Evolutionary conservation across 2,113 vertebrate species (phyloP), one percentile per base, ranked within the genome.

Genomic region (Brachypteracias leptosomus): DNA sequence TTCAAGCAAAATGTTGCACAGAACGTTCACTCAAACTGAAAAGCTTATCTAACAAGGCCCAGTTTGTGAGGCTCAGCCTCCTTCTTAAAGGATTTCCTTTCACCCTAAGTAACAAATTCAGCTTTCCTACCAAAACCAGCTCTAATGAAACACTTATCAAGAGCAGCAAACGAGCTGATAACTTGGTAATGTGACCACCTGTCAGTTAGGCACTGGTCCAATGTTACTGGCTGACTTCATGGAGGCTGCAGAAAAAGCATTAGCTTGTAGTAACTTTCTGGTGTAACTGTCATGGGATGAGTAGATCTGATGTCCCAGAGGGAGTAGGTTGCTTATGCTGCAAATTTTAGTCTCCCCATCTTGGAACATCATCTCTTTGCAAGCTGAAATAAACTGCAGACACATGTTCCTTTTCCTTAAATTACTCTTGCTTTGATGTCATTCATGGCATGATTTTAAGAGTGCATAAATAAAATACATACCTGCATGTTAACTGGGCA

Each of bases 111-210:
- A 94, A 80, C 6, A 85, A 88, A 90, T 36, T 55, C 90, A 81
- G 19, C 31, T 85, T 90, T 91, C 44, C 35, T 93, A 81, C 38
- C 55, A 67, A 86, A 90, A 81, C 35, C 36, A 90, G 35, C 28
- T 65, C 85, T 75, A 92, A 95, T 84, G 68, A 94, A 94, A 94
- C 85, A 95, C 93, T 95, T 94, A 93, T 28, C 90, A 88, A 88
- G 79, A 86, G 46, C 26, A 96, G 52, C 68, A 94, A 96, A 89
- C 3, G 16, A 80, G 72, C 59, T 51, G 68, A 88, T 86, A 88
- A 88, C 83, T 75, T 68, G 89, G 65, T 81, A 94, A 93, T 71
- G 71, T 71, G 74, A 46, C 88, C 81, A 95, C 81, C 89, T 83
- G 87, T 94, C 77, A 61, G 28, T 1, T 91, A 80, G 90, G 88